These are phyloP conservation scores for Rhinoderma darwinii DNA, from an alignment of 2,113 vertebrate species.

Conservation along the genomic window DNA sequence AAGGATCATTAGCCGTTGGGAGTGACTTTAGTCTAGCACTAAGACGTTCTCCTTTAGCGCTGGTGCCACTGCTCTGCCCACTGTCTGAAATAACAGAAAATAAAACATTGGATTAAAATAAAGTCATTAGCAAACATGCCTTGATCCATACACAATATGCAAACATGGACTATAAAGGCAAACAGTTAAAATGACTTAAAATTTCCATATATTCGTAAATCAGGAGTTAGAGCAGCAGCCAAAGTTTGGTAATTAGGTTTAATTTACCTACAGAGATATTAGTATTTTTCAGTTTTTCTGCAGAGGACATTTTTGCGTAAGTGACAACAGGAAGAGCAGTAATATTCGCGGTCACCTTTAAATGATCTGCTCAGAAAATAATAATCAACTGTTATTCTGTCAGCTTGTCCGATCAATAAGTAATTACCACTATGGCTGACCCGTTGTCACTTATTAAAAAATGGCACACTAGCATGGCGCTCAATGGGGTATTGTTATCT, in stretches of 20 bases:
- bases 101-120: not conserved
- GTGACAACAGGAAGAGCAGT: no score
- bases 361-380: no score
- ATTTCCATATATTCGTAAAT: not conserved
- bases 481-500: no score
- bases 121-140: not conserved
- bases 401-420: no score
- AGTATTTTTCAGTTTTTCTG: not conserved
- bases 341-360: no score
- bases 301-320: not conserved
- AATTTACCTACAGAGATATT: not conserved
- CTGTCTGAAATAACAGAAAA: conserved; percentile 74
- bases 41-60: conserved; percentile 83
- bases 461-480: no score
- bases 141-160: not conserved
- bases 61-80: conserved; percentile 75
- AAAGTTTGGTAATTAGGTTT: not conserved
- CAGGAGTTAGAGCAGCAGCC: not conserved
- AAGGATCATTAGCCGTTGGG: conserved; percentile 84
- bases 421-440: no score
- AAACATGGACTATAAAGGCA: not conserved
- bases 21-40: conserved; percentile 83
- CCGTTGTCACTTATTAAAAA: no score
- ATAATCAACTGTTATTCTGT: no score
- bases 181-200: not conserved